Evolutionary conservation across 2,113 vertebrate genomes (phyloP).

Genomic region (Sprattus sprattus): DNA sequence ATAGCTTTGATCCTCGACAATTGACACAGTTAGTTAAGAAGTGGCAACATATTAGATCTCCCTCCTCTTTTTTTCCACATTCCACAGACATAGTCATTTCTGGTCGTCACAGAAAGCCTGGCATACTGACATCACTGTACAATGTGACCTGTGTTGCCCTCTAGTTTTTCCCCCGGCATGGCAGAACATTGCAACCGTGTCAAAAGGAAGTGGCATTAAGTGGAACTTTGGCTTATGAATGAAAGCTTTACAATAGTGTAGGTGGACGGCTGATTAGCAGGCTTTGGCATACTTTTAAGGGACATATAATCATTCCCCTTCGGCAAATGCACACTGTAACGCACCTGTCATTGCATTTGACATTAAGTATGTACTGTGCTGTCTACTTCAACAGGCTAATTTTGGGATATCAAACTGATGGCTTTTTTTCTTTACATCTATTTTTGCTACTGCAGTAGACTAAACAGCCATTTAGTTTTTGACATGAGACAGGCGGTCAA

Average conservation of each 20-base stretch:
- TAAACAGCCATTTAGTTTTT: neutral
- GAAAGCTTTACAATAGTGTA: neutral
- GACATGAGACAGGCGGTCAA: neutral
- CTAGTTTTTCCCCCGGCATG: no score
- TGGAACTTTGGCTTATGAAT: neutral
- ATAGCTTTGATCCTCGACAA: neutral
- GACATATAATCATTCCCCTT: neutral
- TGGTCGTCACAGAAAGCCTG: neutral
- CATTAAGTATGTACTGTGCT: neutral
- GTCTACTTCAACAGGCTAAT: neutral
- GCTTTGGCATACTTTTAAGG: neutral
- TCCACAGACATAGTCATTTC: neutral
- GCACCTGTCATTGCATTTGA: neutral
- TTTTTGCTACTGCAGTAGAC: neutral
- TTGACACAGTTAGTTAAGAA: neutral
- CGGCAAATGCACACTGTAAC: neutral
- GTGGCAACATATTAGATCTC: neutral
- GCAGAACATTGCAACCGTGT: neutral
- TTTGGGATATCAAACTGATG: neutral
- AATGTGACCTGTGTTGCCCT: neutral
- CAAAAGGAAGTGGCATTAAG: neutral
- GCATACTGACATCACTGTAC: neutral
- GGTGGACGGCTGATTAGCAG: neutral
- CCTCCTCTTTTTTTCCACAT: neutral
- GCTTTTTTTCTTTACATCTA: neutral